phyloP scores from a whole-genome alignment of 92 coral and sea anemone genomes.

The Plumapathes pennacea region DNA sequence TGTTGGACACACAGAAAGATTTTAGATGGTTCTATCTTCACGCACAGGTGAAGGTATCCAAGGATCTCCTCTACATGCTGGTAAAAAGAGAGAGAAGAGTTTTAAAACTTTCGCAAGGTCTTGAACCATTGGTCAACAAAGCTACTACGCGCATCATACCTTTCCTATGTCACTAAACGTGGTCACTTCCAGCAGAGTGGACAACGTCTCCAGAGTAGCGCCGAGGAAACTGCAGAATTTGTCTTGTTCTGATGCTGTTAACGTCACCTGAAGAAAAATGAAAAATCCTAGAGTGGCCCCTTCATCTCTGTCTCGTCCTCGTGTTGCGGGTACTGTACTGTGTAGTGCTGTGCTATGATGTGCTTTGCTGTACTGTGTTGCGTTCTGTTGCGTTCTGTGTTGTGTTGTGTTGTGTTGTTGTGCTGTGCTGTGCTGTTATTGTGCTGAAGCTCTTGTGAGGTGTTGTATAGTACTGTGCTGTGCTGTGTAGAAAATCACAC shows the following conservation, averaged over 20 bases:
- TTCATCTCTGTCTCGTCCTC: no score
- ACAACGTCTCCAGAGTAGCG: conserved; percentile 65
- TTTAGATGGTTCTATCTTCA: conserved; percentile 75
- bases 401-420: no score
- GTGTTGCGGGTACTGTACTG: no score
- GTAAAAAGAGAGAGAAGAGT: conserved; percentile 3
- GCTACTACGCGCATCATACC: conserved; percentile 30
- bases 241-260: conserved; percentile 61
- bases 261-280: conserved; percentile 62
- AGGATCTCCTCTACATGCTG: conserved; percentile 99
- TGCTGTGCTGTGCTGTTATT: no score
- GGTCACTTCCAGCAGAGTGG: conserved; percentile 80
- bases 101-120: neutral
- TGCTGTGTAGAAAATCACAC: neutral
- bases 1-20: conserved; percentile 91
- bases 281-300: no score
- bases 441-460: no score
- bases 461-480: no score
- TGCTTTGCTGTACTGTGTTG: no score
- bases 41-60: conserved; percentile 83
- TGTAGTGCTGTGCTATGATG: no score
- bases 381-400: no score
- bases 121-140: neutral
- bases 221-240: conserved; percentile 78
- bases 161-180: conserved; percentile 90